phyloP scores from a whole-genome alignment of 2,888 invertebrate genomes.

The Tipula lateralis region DNA sequence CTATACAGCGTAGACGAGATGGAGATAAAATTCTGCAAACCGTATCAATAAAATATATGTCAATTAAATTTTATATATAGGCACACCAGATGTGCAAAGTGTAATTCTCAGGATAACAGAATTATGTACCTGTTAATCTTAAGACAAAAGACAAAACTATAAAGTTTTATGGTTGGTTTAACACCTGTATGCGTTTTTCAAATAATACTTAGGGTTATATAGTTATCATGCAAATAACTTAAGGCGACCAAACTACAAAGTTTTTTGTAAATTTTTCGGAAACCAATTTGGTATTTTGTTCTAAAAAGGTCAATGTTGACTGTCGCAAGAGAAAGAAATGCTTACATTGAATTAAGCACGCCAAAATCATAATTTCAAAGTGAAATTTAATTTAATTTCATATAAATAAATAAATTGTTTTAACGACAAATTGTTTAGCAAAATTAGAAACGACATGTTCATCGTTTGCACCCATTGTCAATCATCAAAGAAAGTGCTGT shows the following conservation, averaged over 20 bases:
- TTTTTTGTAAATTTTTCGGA: too few species aligned
- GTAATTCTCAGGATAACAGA: background rate
- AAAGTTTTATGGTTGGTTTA: background rate
- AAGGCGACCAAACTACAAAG: background rate
- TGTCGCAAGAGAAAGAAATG: background rate
- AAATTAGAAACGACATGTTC: background rate
- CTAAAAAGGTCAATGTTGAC: background rate
- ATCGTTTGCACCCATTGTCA: background rate
- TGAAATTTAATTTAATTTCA: background rate
- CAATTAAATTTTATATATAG: background rate
- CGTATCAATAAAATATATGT: background rate
- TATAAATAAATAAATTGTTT: background rate
- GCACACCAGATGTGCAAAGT: background rate
- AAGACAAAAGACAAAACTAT: background rate
- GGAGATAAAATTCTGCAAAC: background rate
- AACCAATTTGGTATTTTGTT: too few species aligned
- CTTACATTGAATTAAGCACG: background rate
- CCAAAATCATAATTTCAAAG: background rate
- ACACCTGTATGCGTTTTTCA: background rate
- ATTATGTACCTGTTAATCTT: background rate
- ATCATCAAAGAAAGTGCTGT: background rate
- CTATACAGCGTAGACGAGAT: background rate
- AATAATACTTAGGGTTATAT: background rate
- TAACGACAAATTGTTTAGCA: background rate
- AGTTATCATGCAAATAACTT: background rate